These are phyloP conservation scores for Bradypodion ventrale DNA, from an alignment of 2,797 vertebrate genomes.

Conservation along the genomic window DNA sequence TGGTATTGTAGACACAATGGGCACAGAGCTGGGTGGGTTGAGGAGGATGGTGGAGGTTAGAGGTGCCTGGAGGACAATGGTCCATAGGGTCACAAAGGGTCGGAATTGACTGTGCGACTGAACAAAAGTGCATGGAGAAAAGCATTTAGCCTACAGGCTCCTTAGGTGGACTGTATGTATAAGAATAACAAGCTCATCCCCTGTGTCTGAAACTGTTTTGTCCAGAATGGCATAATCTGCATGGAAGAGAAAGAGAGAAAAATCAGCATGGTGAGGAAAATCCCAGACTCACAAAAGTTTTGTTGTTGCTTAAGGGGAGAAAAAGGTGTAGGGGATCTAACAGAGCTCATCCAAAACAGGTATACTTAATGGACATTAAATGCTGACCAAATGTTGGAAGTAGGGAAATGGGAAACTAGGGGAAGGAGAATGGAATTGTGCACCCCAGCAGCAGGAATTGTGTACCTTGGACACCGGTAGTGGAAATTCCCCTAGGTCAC, in stretches of 20 bases:
- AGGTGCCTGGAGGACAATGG: too few relatives aligned
- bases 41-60: too few relatives aligned
- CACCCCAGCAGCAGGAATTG: too few relatives aligned
- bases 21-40: too few relatives aligned
- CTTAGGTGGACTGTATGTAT: not conserved
- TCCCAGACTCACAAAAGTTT: too few relatives aligned
- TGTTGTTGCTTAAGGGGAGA: too few relatives aligned
- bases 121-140: not conserved
- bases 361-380: not conserved
- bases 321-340: not conserved
- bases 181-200: not conserved
- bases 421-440: not conserved
- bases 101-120: too few relatives aligned
- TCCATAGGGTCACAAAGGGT: too few relatives aligned
- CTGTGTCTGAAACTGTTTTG: not conserved
- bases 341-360: not conserved
- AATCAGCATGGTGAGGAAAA: not conserved
- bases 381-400: not conserved
- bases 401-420: not conserved
- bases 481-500: too few relatives aligned
- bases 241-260: not conserved
- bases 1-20: too few relatives aligned
- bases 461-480: too few relatives aligned
- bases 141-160: not conserved
- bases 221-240: not conserved